Percentiles rank a stretch among this genome's conserved stretches.
Evolutionary conservation across 2,113 vertebrate genomes (phyloP).

Genomic region (Prionailurus viverrinus): DNA sequence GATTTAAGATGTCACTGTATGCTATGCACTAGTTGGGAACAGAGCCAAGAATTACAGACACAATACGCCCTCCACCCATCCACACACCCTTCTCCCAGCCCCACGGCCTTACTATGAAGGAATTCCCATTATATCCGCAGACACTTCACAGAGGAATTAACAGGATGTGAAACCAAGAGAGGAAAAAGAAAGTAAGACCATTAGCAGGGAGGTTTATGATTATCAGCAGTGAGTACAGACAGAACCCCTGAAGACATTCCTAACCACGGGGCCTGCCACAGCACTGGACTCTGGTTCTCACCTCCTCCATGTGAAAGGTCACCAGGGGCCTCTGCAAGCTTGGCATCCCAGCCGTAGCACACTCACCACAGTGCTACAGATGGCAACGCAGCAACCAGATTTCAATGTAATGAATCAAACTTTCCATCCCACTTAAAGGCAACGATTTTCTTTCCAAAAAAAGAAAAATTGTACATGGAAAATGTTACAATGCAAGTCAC

Average conservation of each 20-base stretch:
- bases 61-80: background rate
- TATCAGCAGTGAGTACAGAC: rapidly evolving
- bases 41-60: background rate
- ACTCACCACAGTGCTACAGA: rapidly evolving
- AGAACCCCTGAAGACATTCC: background rate
- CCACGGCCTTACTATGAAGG: background rate
- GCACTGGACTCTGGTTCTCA: background rate
- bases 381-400: background rate
- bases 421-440: constrained; percentile 55
- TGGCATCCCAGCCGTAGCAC: background rate
- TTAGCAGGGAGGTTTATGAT: background rate
- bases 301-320: background rate
- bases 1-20: background rate
- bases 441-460: background rate
- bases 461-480: constrained; percentile 61
- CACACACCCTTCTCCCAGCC: background rate
- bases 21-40: background rate
- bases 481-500: background rate
- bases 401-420: constrained; percentile 27
- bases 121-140: background rate
- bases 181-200: background rate
- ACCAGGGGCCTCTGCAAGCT: background rate
- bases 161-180: background rate
- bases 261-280: rapidly evolving
- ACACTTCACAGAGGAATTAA: background rate